These are phyloP conservation scores for Agrochola litura DNA, from an alignment of 2,888 invertebrate species.

Conservation along the genomic window DNA sequence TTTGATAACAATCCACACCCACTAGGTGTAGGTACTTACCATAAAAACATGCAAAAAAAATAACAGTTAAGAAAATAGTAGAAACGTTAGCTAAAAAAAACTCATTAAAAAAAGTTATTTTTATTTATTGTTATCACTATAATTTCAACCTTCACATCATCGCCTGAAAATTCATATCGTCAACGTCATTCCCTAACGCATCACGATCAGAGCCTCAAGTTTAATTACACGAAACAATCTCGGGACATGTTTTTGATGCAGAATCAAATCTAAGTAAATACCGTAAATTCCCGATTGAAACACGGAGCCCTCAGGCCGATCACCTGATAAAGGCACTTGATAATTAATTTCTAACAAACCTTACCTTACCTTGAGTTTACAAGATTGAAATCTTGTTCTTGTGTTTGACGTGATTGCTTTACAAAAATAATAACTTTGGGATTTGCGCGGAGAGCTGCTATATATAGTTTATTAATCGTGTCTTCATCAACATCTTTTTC, in stretches of 20 bases:
- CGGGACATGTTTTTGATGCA: conserved; percentile 69
- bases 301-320: conserved; percentile 75
- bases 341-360: conserved; percentile 85
- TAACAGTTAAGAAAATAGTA: background rate
- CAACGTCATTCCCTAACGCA: conserved; percentile 41
- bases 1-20: background rate
- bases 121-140: background rate
- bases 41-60: background rate
- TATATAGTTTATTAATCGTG: conserved; percentile 26
- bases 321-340: conserved; percentile 82
- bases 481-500: conserved; percentile 2
- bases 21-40: background rate
- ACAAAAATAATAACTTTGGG: conserved; percentile 45
- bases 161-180: conserved; percentile 27
- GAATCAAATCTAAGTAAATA: conserved; percentile 75
- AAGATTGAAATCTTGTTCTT: conserved; percentile 60
- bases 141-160: conserved; percentile 8
- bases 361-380: conserved; percentile 71
- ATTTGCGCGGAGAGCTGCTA: conserved; percentile 8
- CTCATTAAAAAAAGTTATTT: background rate
- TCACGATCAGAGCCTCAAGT: conserved; percentile 48
- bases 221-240: conserved; percentile 63
- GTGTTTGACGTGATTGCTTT: conserved; percentile 55
- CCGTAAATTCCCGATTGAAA: conserved; percentile 72
- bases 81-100: background rate